Percentiles rank a stretch among this genome's conserved stretches.
These are phyloP conservation scores for Papilio demoleus DNA, from an alignment of 2,888 invertebrate species.

Conservation along the genomic window DNA sequence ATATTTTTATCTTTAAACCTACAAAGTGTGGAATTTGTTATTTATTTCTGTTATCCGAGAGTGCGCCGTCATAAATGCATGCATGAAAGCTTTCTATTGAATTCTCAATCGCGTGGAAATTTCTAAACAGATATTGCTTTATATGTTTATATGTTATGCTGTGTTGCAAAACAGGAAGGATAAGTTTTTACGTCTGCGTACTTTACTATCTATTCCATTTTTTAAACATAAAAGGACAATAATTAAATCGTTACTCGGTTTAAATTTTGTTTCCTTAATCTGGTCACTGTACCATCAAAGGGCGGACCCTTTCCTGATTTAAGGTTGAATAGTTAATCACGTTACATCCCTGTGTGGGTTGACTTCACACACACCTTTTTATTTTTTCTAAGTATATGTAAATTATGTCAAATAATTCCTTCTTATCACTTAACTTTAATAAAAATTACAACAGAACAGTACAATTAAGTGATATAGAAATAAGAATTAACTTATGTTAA, in stretches of 20 bases:
- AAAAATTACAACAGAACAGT: background rate
- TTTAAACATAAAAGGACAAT: too few relatives aligned
- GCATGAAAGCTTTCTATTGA: background rate
- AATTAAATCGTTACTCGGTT: too few relatives aligned
- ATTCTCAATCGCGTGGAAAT: constrained; percentile 2
- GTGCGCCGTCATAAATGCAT: background rate
- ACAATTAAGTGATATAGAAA: background rate
- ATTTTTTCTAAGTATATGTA: too few relatives aligned
- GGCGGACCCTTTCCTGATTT: too few relatives aligned
- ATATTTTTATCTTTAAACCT: background rate
- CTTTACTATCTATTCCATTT: background rate
- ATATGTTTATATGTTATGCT: background rate
- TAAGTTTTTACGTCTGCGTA: background rate
- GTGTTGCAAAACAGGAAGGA: too few relatives aligned
- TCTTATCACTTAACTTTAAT: background rate
- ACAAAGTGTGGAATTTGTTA: background rate
- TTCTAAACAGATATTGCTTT: background rate
- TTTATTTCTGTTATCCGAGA: background rate
- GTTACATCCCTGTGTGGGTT: too few relatives aligned
- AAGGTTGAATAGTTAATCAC: too few relatives aligned
- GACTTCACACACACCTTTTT: too few relatives aligned
- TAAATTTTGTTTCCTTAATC: too few relatives aligned
- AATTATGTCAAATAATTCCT: too few relatives aligned
- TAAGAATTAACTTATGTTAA: background rate
- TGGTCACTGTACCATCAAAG: too few relatives aligned